These are phyloP conservation scores for Trichonephila clavata DNA, from an alignment of 1,140 invertebrate species.

Conservation along the genomic window DNA sequence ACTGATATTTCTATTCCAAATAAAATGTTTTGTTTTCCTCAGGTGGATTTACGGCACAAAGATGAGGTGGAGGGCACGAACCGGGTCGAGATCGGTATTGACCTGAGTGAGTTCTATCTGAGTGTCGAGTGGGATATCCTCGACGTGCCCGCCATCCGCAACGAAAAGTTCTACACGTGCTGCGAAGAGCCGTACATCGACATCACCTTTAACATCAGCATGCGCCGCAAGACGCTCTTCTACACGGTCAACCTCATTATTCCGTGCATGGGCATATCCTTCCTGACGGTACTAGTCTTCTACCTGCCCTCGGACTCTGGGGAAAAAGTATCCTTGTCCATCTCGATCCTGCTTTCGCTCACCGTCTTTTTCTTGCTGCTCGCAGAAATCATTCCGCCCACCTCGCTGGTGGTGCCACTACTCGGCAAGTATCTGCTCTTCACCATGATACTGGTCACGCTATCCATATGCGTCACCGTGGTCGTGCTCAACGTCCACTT, in stretches of 20 bases:
- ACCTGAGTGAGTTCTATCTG: conserved; percentile 96
- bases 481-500: conserved; percentile 99
- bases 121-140: conserved; percentile 99
- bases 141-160: conserved; percentile 94
- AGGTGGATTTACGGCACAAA: conserved; percentile 95
- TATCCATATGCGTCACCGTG: conserved; percentile 98
- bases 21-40: conserved; percentile 77
- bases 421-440: conserved; percentile 99
- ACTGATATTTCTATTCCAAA: too few relatives aligned
- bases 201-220: conserved; percentile 98
- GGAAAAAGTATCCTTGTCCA: conserved; percentile 89
- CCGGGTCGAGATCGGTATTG: conserved; percentile 84
- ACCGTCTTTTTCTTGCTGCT: conserved; percentile 99
- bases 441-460: conserved; percentile 97
- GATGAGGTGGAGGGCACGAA: conserved; percentile 91
- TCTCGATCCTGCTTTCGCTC: conserved; percentile 97
- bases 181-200: conserved; percentile 87
- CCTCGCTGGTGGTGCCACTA: conserved; percentile 97
- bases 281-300: conserved; percentile 98
- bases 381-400: conserved; percentile 99
- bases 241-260: conserved; percentile 98
- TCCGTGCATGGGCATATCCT: conserved; percentile 97
- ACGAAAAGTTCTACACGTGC: conserved; percentile 88
- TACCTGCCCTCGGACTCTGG: conserved; percentile 99
- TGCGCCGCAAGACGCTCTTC: conserved; percentile 97